phyloP scores from a whole-genome alignment of 2,888 invertebrate genomes.

The Iselma pallidipennis region DNA sequence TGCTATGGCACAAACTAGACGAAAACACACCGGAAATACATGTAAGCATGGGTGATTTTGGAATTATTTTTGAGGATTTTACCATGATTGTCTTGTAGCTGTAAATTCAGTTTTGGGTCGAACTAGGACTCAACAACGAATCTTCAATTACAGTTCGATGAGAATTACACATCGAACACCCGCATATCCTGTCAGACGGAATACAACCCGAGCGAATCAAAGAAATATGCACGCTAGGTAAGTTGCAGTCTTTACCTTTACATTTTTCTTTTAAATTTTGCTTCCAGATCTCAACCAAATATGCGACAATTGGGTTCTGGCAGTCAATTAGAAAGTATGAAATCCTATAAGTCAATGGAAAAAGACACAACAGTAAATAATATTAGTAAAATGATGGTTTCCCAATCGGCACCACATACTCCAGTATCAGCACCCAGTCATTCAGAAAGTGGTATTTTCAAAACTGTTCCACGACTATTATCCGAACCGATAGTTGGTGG shows the following conservation, averaged over 20 bases:
- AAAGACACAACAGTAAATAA: slow-evolving; percentile 45
- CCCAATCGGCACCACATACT: slow-evolving; percentile 56
- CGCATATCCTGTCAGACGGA: slow-evolving; percentile 60
- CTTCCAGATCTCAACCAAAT: slow-evolving; percentile 53
- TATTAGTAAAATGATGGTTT: slow-evolving; percentile 47
- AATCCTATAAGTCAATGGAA: slow-evolving; percentile 50
- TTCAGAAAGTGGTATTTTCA: slow-evolving; percentile 44
- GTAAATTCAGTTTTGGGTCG: slow-evolving; percentile 49
- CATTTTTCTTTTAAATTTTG: not conserved
- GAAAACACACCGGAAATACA: slow-evolving; percentile 65
- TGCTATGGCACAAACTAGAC: slow-evolving; percentile 82
- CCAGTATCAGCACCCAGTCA: slow-evolving; percentile 52
- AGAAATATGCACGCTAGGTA: slow-evolving; percentile 52
- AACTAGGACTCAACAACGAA: slow-evolving; percentile 50
- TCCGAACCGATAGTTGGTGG: slow-evolving; percentile 51
- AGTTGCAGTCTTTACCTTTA: not conserved
- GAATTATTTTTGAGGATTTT: no score
- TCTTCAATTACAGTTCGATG: slow-evolving; percentile 62
- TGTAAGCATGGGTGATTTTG: no score
- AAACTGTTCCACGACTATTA: slow-evolving; percentile 49
- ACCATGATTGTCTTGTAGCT: slow-evolving; percentile 30
- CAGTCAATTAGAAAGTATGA: slow-evolving; percentile 49
- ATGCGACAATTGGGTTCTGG: slow-evolving; percentile 54
- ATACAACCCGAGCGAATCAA: slow-evolving; percentile 60
- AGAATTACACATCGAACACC: slow-evolving; percentile 59